These are phyloP conservation scores for Lepilemur septentrionalis DNA, from an alignment of 2,797 vertebrate genomes.

Conservation along the genomic window DNA sequence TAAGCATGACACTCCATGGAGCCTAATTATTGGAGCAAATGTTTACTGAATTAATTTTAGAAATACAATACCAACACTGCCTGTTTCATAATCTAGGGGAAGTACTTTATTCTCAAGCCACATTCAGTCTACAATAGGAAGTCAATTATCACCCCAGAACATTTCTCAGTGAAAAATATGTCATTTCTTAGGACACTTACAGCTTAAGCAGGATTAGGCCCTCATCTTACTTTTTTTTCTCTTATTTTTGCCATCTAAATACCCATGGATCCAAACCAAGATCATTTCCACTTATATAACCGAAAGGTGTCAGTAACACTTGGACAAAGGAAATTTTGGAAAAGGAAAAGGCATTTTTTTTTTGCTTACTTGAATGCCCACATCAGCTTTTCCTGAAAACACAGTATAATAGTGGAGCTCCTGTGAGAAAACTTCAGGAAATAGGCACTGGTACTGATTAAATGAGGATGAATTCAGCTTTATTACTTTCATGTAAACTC, in stretches of 20 bases:
- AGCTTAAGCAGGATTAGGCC: neutral
- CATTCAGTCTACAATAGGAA: constrained; percentile 42
- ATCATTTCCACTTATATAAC: constrained; percentile 49
- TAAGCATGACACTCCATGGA: constrained; percentile 21
- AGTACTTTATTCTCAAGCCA: constrained; percentile 52
- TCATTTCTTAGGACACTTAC: constrained; percentile 44
- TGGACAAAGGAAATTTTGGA: constrained; percentile 17
- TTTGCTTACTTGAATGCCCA: constrained; percentile 36
- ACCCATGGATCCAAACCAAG: constrained; percentile 33
- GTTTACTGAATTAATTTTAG: constrained; percentile 67
- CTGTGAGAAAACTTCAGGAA: constrained; percentile 43
- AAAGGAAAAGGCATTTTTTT: neutral
- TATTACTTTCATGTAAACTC: constrained; percentile 26
- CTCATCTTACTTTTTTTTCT: neutral
- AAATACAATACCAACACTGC: constrained; percentile 48
- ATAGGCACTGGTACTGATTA: neutral
- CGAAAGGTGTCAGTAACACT: constrained; percentile 23
- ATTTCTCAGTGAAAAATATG: constrained; percentile 57
- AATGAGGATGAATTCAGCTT: constrained; percentile 18
- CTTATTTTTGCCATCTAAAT: constrained; percentile 46
- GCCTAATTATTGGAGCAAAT: constrained; percentile 57
- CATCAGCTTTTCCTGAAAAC: constrained; percentile 37
- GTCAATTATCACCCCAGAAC: constrained; percentile 60
- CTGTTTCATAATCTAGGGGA: constrained; percentile 48
- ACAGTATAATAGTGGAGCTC: neutral